Conservation (phyloP, 2,888 invertebrate species). For the Diplazon laetatorius region DNA sequence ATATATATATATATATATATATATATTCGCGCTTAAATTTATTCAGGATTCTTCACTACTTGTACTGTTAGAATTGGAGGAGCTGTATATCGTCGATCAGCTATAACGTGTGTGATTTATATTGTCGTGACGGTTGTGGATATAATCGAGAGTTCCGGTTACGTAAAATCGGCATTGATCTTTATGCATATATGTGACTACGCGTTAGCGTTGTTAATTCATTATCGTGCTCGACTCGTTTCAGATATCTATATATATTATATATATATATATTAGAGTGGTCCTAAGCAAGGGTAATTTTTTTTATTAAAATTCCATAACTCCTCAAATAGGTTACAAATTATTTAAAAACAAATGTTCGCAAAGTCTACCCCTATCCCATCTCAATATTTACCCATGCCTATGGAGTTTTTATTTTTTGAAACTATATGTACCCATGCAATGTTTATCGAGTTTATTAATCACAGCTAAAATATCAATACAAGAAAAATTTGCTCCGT, state of each 20-base stretch:
- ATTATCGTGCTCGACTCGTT: constrained; percentile 5
- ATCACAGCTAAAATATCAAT: too few species aligned
- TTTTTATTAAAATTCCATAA: too few species aligned
- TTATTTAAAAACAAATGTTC: too few species aligned
- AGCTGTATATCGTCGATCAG: not conserved
- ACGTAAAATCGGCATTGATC: constrained; percentile 42
- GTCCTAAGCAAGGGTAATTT: too few species aligned
- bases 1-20: not conserved
- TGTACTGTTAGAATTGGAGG: constrained; percentile 39
- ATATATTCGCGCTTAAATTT: constrained; percentile 19
- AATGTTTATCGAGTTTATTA: too few species aligned
- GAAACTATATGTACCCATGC: too few species aligned
- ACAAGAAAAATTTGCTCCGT: too few species aligned
- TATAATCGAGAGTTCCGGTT: constrained; percentile 24
- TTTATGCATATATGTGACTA: constrained; percentile 16
- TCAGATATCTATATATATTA: not conserved
- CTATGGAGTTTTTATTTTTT: too few species aligned
- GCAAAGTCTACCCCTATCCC: too few species aligned
- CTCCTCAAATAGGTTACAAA: too few species aligned
- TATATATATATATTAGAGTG: not conserved
- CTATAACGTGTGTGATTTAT: constrained; percentile 9
- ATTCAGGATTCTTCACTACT: constrained; percentile 20
- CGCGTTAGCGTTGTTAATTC: constrained; percentile 5
- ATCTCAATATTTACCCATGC: too few species aligned
- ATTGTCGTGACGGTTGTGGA: not conserved